phyloP scores from a whole-genome alignment of 2,888 invertebrate species.

The Zhengitettix transpicula region DNA sequence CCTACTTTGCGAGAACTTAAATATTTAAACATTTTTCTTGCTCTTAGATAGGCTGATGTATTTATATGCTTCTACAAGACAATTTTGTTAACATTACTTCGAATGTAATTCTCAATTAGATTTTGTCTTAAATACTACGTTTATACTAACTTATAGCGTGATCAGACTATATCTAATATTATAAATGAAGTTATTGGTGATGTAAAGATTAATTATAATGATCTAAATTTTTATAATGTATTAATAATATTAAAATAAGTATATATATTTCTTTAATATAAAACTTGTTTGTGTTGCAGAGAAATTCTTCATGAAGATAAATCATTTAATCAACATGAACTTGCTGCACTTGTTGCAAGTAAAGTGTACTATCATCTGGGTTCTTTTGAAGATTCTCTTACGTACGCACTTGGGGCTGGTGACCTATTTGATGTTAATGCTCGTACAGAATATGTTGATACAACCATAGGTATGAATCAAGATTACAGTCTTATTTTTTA shows the following conservation, averaged over 20 bases:
- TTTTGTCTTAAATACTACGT: too few relatives aligned
- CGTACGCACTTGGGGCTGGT: constrained; percentile 93
- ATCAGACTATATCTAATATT: too few relatives aligned
- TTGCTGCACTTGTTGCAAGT: constrained; percentile 93
- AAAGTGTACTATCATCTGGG: constrained; percentile 98
- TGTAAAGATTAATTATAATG: too few relatives aligned
- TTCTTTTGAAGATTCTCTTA: constrained; percentile 89
- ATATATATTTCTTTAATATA: not conserved
- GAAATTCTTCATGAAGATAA: constrained; percentile 93
- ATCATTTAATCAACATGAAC: constrained; percentile 68
- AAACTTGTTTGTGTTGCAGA: constrained; percentile 24
- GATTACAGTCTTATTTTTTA: not conserved
- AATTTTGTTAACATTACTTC: too few relatives aligned
- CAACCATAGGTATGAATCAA: constrained; percentile 52
- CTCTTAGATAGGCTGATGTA: too few relatives aligned
- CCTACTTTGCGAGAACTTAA: too few relatives aligned
- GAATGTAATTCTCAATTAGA: too few relatives aligned
- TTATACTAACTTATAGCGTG: too few relatives aligned
- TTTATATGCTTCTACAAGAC: too few relatives aligned
- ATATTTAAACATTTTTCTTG: too few relatives aligned
- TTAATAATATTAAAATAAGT: not conserved
- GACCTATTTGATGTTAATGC: constrained; percentile 89
- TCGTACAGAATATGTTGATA: constrained; percentile 89
- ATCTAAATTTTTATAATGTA: not conserved
- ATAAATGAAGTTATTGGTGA: too few relatives aligned